Evolutionary conservation across 2,113 vertebrate genomes (phyloP).

Genomic region (Etia nguti): DNA sequence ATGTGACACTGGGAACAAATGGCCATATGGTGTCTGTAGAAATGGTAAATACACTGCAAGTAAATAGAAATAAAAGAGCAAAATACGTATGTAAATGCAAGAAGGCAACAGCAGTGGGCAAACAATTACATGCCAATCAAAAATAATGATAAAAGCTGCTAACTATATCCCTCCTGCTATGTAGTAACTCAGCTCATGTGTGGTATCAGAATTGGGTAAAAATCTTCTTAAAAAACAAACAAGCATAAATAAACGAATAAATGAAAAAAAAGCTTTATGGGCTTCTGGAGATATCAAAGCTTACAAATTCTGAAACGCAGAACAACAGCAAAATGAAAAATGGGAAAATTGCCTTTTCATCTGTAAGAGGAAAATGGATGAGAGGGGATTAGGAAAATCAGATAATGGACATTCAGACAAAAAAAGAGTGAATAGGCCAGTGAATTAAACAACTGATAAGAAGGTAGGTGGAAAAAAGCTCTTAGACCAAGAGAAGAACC

Average conservation of each 20-base stretch:
- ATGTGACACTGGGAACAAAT: neutral
- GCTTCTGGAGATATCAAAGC: conserved; percentile 11
- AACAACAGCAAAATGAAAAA: neutral
- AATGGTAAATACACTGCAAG: neutral
- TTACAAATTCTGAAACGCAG: neutral
- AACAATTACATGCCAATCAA: neutral
- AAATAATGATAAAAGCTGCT: neutral
- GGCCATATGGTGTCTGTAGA: neutral
- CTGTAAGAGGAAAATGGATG: conserved; percentile 7
- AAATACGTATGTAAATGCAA: neutral
- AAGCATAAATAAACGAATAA: neutral
- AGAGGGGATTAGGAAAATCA: conserved; percentile 23
- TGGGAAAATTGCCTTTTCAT: conserved; percentile 25
- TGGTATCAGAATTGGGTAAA: neutral
- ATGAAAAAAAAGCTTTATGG: neutral
- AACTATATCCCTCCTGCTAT: neutral
- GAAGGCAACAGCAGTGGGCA: neutral
- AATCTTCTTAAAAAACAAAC: neutral
- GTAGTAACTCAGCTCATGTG: neutral
- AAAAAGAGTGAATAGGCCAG: conserved; percentile 28
- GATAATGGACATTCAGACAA: conserved; percentile 21
- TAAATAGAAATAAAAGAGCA: neutral
- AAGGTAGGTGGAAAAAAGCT: conserved; percentile 11
- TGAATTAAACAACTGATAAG: conserved; percentile 33
- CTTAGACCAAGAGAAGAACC: conserved; percentile 16